These are phyloP conservation scores for Chironomus tepperi DNA, from an alignment of 1,140 invertebrate species.

Conservation along the genomic window DNA sequence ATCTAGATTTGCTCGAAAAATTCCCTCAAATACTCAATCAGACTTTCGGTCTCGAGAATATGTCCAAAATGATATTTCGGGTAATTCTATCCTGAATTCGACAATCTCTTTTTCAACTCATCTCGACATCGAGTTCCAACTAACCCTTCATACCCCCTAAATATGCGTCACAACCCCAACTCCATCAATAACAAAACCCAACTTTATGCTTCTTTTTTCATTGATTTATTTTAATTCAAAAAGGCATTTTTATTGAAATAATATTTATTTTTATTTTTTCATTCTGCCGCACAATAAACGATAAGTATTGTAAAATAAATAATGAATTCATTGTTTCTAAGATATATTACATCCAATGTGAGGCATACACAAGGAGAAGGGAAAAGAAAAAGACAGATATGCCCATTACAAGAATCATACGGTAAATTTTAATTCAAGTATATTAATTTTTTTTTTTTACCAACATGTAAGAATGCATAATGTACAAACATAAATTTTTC, in stretches of 20 bases:
- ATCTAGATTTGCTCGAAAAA: no score
- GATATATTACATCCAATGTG: background rate
- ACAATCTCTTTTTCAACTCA: no score
- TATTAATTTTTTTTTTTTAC: background rate
- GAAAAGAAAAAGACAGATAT: background rate
- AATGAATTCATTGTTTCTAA: constrained; percentile 12
- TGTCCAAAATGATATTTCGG: no score
- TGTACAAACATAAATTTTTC: background rate
- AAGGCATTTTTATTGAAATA: background rate
- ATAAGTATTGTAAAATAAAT: background rate
- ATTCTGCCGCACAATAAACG: background rate
- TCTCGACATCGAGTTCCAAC: no score
- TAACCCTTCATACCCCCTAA: no score
- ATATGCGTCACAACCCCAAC: no score
- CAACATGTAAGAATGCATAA: constrained; percentile 7
- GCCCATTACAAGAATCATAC: background rate
- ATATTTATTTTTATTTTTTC: no score
- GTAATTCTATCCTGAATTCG: no score
- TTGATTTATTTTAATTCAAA: constrained; percentile 4
- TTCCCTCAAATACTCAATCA: no score
- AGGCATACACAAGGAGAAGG: background rate
- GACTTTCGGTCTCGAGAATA: no score
- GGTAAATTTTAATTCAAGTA: constrained; percentile 13
- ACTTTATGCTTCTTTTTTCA: background rate
- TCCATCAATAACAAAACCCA: no score